phyloP scores from a whole-genome alignment of 2,888 invertebrate species.

The Tupiocoris notatus region DNA sequence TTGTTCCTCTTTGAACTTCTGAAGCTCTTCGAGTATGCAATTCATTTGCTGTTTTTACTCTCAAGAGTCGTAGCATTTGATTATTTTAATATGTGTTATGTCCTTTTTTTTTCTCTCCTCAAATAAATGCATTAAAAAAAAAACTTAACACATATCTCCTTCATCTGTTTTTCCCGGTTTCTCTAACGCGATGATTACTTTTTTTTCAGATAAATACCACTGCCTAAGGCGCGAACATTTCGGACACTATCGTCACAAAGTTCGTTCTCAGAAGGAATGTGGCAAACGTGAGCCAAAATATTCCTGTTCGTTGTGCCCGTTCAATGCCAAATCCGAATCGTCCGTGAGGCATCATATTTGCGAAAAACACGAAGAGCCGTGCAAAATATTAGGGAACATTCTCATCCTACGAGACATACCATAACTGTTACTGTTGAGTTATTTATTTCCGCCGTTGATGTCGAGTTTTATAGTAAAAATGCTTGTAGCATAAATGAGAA shows the following conservation, averaged over 20 bases:
- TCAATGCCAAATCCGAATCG: conserved; percentile 36
- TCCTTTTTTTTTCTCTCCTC: too few species aligned
- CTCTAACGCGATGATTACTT: neutral
- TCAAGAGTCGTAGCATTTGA: too few species aligned
- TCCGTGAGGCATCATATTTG: conserved; percentile 31
- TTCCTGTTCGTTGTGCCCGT: conserved; percentile 35
- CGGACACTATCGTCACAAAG: conserved; percentile 43
- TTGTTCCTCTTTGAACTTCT: too few species aligned
- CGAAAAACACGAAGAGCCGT: conserved; percentile 31
- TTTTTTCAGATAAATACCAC: conserved; percentile 12
- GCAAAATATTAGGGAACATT: conserved; percentile 18
- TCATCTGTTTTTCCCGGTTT: too few species aligned
- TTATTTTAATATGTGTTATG: too few species aligned
- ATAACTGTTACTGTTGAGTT: neutral
- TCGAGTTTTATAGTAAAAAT: neutral
- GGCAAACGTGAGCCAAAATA: conserved; percentile 45
- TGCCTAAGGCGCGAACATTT: conserved; percentile 45
- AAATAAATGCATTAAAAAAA: too few species aligned
- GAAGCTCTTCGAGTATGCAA: too few species aligned
- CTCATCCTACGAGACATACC: conserved; percentile 7
- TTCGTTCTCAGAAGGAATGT: conserved; percentile 49
- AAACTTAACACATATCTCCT: too few species aligned
- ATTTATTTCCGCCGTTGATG: too few species aligned
- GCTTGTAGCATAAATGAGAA: neutral
- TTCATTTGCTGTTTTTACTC: too few species aligned